A percentile compares a stretch with the other conserved stretches of the same genome.
Conservation (phyloP, 1,140 invertebrate genomes). For the Sminthurides bifidus region DNA sequence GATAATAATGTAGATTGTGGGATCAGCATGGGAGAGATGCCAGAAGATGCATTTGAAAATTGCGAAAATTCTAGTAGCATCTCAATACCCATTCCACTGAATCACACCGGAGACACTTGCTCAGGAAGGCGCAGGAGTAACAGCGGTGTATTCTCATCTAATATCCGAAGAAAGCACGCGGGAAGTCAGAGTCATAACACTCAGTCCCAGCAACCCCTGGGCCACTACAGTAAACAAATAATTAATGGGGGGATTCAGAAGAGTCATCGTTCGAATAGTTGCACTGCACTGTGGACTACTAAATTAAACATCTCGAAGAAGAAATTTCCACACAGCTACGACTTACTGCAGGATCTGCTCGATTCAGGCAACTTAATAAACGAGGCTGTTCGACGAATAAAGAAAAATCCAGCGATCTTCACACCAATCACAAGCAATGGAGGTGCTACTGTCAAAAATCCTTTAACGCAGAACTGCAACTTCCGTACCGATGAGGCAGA, state of each 20-base stretch:
- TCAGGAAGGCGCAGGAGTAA: constrained; percentile 10
- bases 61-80: constrained; percentile 1
- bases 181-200: constrained; percentile 10
- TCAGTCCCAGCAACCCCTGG: constrained; percentile 8
- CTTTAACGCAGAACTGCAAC: constrained; percentile 9
- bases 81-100: no score
- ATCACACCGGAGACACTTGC: no score
- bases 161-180: constrained; percentile 8
- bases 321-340: constrained; percentile 49
- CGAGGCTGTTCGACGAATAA: constrained; percentile 50
- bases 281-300: constrained; percentile 25
- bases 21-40: neutral
- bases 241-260: constrained; percentile 15
- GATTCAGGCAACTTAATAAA: constrained; percentile 54
- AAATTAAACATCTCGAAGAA: constrained; percentile 9
- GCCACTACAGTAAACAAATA: neutral
- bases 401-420: constrained; percentile 13
- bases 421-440: constrained; percentile 4
- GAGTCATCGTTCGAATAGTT: constrained; percentile 2
- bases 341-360: constrained; percentile 50
- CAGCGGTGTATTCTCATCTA: constrained; percentile 22
- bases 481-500: constrained; percentile 19
- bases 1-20: neutral
- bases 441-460: neutral
- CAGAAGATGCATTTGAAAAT: neutral